These are phyloP conservation scores for Bolinopsis microptera DNA, from an alignment of 37 sponge, comb jelly and placozoan genomes.

Conservation along the genomic window DNA sequence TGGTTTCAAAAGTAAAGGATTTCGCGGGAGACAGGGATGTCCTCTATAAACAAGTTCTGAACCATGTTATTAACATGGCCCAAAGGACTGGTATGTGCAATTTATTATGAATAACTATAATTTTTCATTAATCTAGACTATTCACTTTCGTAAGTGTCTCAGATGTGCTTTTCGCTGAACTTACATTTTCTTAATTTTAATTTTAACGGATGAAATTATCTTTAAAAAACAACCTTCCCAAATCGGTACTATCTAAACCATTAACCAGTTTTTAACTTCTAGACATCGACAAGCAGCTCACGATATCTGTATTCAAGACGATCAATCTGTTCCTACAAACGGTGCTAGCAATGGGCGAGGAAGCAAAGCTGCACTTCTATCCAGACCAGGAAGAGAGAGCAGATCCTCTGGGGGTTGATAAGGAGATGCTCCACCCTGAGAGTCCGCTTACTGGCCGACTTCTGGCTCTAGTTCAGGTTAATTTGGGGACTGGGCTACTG, in stretches of 20 bases:
- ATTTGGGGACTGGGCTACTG: no score
- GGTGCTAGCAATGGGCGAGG: neutral
- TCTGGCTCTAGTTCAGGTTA: neutral
- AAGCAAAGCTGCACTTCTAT: neutral
- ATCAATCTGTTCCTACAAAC: neutral
- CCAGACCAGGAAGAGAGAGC: neutral
- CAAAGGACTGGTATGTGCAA: neutral
- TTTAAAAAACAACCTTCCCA: no score
- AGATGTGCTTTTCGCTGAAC: no score
- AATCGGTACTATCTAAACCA: no score
- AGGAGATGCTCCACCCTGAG: neutral
- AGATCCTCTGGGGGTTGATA: neutral
- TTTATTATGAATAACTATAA: neutral
- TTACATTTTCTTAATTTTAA: no score
- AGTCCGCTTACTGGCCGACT: neutral
- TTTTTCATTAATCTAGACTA: neutral
- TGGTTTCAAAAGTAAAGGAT: neutral
- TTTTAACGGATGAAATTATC: no score
- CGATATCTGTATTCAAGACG: slow-evolving; percentile 28
- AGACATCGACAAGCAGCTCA: slow-evolving; percentile 17
- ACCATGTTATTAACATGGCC: neutral
- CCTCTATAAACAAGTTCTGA: neutral
- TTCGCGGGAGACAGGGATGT: neutral
- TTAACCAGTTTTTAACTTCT: no score
- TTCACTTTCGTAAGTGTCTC: no score